A percentile compares a stretch with the other conserved stretches of the same genome.
These are phyloP conservation scores for Odontomyia ornata DNA, from an alignment of 2,888 invertebrate species.

Conservation along the genomic window DNA sequence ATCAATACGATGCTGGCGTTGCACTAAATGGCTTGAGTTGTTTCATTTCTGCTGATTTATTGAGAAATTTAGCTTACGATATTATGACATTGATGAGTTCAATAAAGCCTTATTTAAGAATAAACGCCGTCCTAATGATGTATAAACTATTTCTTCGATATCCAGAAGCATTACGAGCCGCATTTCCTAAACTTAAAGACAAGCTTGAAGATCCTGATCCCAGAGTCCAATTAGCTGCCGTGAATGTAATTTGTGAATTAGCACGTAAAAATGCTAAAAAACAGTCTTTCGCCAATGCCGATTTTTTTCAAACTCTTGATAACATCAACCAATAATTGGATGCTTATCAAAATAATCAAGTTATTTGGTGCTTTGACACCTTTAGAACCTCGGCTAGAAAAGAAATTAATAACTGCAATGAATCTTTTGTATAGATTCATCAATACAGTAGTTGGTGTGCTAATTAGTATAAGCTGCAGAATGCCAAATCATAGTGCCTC, in stretches of 20 bases:
- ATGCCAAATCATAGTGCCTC: slow-evolving; percentile 99
- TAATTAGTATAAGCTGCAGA: slow-evolving; percentile 98
- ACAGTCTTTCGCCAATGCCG: slow-evolving; percentile 97
- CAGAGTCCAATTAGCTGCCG: slow-evolving; percentile 99
- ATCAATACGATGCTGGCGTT: slow-evolving; percentile 98
- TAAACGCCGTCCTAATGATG: slow-evolving; percentile 99
- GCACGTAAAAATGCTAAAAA: slow-evolving; percentile 99
- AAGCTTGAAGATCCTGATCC: slow-evolving; percentile 99
- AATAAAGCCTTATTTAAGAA: slow-evolving; percentile 97
- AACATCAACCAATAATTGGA: slow-evolving; percentile 99
- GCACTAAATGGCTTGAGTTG: slow-evolving; percentile 97
- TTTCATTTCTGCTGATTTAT: slow-evolving; percentile 96
- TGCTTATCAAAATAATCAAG: slow-evolving; percentile 99
- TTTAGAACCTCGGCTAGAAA: slow-evolving; percentile 99
- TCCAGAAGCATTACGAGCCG: slow-evolving; percentile 98
- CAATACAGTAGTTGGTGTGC: slow-evolving; percentile 98
- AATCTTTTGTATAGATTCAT: slow-evolving; percentile 99
- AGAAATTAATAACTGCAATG: slow-evolving; percentile 99
- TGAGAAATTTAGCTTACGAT: slow-evolving; percentile 97
- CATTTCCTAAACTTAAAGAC: slow-evolving; percentile 98
- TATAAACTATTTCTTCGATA: slow-evolving; percentile 99
- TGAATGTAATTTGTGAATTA: slow-evolving; percentile 99
- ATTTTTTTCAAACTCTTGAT: slow-evolving; percentile 99
- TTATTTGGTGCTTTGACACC: slow-evolving; percentile 99
- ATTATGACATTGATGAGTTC: slow-evolving; percentile 98